Conservation (phyloP, 2,797 vertebrate genomes). For the Ctenosaura bakeri region DNA sequence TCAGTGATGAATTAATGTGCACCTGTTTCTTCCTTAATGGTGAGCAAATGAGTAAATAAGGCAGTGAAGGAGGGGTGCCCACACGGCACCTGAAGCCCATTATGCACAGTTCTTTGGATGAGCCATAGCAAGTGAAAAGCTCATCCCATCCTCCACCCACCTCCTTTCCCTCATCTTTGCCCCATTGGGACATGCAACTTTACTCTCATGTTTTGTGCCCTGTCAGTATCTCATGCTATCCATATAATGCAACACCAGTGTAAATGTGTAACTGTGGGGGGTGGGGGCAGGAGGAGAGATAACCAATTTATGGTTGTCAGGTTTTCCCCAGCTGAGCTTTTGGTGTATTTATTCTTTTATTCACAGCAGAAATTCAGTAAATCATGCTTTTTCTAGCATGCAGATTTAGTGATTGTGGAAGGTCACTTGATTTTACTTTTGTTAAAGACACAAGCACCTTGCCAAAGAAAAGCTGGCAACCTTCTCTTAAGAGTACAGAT, state of each 20-base stretch:
- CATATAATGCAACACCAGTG: neutral
- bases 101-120: neutral
- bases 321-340: neutral
- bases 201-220: neutral
- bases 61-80: slow-evolving; percentile 50
- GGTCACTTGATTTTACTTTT: neutral
- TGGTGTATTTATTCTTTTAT: neutral
- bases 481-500: neutral
- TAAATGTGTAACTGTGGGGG: too few species aligned
- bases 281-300: too few species aligned
- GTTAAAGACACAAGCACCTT: neutral
- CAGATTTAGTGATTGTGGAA: neutral
- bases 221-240: neutral
- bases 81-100: slow-evolving; percentile 48
- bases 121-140: slow-evolving; percentile 13
- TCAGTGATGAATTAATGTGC: slow-evolving; percentile 78
- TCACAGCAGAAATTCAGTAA: neutral
- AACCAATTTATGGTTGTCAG: neutral
- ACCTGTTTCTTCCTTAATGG: slow-evolving; percentile 76
- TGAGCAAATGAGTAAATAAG: slow-evolving; percentile 75
- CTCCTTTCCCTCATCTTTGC: neutral
- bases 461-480: neutral
- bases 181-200: neutral
- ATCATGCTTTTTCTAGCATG: too few species aligned
- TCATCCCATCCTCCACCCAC: neutral